These are phyloP conservation scores for Aphidius ervi DNA, from an alignment of 1,140 invertebrate genomes.

Conservation along the genomic window DNA sequence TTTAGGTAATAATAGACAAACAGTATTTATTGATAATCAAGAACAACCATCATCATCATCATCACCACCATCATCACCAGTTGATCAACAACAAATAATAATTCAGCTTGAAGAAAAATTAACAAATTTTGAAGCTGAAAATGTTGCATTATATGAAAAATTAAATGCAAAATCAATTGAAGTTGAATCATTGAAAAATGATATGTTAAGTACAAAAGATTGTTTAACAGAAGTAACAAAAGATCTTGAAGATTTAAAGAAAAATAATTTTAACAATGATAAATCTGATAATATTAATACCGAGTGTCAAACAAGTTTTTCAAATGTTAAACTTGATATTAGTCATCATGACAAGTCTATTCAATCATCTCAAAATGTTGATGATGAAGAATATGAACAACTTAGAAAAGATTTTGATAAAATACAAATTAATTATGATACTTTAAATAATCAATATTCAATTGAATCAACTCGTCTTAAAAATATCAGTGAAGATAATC, in stretches of 20 bases:
- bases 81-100: slow-evolving; percentile 4
- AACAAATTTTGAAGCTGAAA: not conserved
- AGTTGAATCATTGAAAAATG: slow-evolving; percentile 27
- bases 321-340: not conserved
- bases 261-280: not conserved
- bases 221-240: slow-evolving; percentile 22
- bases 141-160: slow-evolving; percentile 23
- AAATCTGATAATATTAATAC: slow-evolving; percentile 16
- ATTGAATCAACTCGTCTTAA: no score
- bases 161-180: slow-evolving; percentile 24
- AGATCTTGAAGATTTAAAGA: slow-evolving; percentile 18
- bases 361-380: not conserved
- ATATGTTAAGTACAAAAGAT: slow-evolving; percentile 26
- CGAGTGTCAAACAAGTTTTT: slow-evolving; percentile 16
- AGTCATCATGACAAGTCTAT: not conserved
- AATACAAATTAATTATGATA: not conserved
- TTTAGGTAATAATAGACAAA: not conserved
- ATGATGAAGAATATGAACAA: not conserved
- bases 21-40: not conserved
- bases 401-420: slow-evolving; percentile 17
- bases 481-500: not conserved
- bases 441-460: slow-evolving; percentile 27
- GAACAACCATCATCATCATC: slow-evolving; percentile 1
- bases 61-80: slow-evolving; percentile 2
- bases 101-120: not conserved